Conservation (phyloP, 2,888 invertebrate genomes). For the Lagria hirta region DNA sequence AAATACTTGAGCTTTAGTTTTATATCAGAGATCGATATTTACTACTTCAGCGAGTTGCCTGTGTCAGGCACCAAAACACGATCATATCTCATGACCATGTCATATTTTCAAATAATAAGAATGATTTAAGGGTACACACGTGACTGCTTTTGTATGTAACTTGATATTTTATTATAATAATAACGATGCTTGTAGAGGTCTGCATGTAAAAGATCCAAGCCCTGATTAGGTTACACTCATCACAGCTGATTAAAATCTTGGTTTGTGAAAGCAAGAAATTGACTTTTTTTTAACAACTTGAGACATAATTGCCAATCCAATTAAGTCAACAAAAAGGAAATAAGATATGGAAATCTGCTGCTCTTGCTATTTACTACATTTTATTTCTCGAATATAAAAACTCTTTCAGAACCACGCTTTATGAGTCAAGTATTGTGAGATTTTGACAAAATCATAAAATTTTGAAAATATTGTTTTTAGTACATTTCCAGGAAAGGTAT, state of each 20-base stretch:
- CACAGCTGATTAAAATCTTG: slow-evolving; percentile 15
- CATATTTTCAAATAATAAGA: slow-evolving; percentile 34
- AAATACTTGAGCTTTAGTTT: slow-evolving; percentile 28
- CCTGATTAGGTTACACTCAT: slow-evolving; percentile 13
- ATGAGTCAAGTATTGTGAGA: too few species aligned
- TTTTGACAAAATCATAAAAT: too few species aligned
- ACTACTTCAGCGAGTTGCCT: slow-evolving; percentile 29
- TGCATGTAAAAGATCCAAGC: slow-evolving; percentile 15
- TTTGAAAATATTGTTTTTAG: too few species aligned
- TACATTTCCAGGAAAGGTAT: too few species aligned
- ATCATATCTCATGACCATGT: slow-evolving; percentile 32
- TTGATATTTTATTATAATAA: slow-evolving; percentile 24
- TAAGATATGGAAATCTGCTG: too few species aligned
- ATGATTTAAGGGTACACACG: slow-evolving; percentile 29
- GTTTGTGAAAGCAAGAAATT: too few species aligned
- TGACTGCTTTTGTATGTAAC: slow-evolving; percentile 27
- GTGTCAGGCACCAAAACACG: slow-evolving; percentile 33
- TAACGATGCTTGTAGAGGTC: slow-evolving; percentile 7
- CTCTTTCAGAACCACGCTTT: too few species aligned
- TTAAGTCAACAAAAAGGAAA: too few species aligned
- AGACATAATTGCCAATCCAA: too few species aligned
- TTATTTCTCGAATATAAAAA: too few species aligned
- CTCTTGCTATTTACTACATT: too few species aligned
- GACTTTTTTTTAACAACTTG: not conserved
- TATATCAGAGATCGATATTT: slow-evolving; percentile 29